Evolutionary conservation across 2,113 vertebrate species (phyloP).

Genomic region (Kryptolebias marmoratus): DNA sequence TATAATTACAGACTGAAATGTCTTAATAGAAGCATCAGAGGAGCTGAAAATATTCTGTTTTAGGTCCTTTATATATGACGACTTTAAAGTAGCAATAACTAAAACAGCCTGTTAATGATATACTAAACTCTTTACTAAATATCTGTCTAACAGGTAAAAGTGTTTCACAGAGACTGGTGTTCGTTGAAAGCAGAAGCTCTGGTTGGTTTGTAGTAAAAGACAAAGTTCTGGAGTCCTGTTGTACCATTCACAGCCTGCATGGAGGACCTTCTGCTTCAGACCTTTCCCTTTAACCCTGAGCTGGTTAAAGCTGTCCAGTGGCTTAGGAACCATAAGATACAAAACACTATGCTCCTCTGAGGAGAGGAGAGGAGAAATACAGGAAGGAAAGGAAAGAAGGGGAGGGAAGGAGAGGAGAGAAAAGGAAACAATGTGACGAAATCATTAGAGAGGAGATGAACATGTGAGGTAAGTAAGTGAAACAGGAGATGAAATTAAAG

Average conservation of each 20-base stretch:
- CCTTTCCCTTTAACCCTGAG: slow-evolving; percentile 91
- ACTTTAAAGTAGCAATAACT: too few relatives aligned
- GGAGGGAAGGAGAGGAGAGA: too few relatives aligned
- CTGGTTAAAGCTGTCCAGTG: slow-evolving; percentile 90
- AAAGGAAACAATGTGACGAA: neutral
- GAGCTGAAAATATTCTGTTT: neutral
- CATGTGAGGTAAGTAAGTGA: neutral
- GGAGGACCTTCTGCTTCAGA: slow-evolving; percentile 90
- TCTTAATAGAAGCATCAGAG: too few relatives aligned
- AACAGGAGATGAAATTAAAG: neutral
- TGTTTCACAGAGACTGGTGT: too few relatives aligned
- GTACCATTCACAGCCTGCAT: slow-evolving; percentile 89
- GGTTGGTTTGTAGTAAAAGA: neutral
- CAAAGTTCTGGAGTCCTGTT: slow-evolving; percentile 1
- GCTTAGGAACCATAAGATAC: slow-evolving; percentile 92
- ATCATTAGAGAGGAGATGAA: neutral
- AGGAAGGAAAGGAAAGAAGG: slow-evolving; percentile 51
- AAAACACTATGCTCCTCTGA: slow-evolving; percentile 92
- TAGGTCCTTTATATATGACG: too few relatives aligned
- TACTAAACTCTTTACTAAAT: too few relatives aligned
- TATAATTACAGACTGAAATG: neutral
- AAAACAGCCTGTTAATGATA: too few relatives aligned
- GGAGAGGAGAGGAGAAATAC: slow-evolving; percentile 58
- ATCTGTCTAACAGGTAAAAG: neutral
- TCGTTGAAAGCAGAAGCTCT: neutral